Conservation (phyloP, 2,113 vertebrate species). For the Pimephales promelas region DNA sequence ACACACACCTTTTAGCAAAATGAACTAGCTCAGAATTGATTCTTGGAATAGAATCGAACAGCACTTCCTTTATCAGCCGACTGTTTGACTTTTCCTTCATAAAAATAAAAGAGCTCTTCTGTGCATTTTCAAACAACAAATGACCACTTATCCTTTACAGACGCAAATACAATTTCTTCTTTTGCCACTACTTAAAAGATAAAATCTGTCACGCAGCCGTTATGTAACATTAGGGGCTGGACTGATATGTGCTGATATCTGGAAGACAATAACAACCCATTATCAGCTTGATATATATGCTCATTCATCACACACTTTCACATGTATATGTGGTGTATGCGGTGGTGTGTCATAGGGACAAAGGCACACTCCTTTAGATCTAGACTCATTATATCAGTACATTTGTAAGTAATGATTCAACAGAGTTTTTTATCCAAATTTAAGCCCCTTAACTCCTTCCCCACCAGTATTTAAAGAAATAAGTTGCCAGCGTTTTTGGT, state of each 20-base stretch:
- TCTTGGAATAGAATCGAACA: background rate
- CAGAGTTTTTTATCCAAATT: background rate
- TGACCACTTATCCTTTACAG: background rate
- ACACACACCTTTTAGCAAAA: no score
- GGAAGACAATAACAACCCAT: constrained; percentile 1
- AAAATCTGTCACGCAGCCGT: background rate
- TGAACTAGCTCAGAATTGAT: no score
- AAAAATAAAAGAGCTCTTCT: background rate
- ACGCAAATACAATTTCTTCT: background rate
- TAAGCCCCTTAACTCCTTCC: background rate
- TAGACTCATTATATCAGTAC: background rate
- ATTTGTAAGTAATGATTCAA: background rate
- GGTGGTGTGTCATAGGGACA: background rate
- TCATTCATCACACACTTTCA: constrained; percentile 1
- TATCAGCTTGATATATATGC: background rate
- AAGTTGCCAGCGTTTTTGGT: background rate
- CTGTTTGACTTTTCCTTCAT: background rate
- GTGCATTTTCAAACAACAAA: background rate
- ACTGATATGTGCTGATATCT: background rate
- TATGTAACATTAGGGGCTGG: background rate
- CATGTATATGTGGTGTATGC: background rate
- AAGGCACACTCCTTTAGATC: background rate
- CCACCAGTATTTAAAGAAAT: no score
- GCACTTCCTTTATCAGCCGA: background rate
- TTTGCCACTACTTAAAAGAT: background rate